Conservation (phyloP, 2,888 invertebrate species). For the Cacoxenus indagator region DNA sequence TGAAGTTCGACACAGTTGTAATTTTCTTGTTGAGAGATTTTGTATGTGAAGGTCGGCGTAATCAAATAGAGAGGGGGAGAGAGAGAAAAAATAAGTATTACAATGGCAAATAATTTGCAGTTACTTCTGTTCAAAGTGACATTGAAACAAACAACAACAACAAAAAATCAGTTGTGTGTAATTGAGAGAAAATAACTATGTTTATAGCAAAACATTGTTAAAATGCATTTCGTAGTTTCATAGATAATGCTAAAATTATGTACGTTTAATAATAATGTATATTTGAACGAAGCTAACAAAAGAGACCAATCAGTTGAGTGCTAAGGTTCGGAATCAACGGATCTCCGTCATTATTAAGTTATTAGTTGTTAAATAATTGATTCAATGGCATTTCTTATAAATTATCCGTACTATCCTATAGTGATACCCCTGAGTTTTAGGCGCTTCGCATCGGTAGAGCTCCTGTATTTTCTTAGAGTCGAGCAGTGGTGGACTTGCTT, state of each 20-base stretch:
- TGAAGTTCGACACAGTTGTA: constrained; percentile 38
- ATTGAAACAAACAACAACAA: constrained; percentile 39
- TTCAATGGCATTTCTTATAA: too few species aligned
- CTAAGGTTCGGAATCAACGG: too few species aligned
- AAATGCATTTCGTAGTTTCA: constrained; percentile 2
- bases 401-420: too few species aligned
- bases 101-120: constrained; percentile 62
- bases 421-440: too few species aligned
- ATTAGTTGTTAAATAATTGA: too few species aligned
- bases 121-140: constrained; percentile 46
- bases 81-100: constrained; percentile 35
- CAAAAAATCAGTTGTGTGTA: background rate
- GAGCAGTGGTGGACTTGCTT: too few species aligned
- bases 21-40: constrained; percentile 69
- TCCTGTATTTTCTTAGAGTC: too few species aligned
- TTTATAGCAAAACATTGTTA: constrained; percentile 15
- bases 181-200: constrained; percentile 4
- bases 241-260: background rate
- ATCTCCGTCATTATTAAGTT: too few species aligned
- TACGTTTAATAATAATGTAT: background rate
- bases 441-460: too few species aligned
- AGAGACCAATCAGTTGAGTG: too few species aligned
- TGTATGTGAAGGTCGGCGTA: constrained; percentile 65
- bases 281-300: background rate
- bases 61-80: constrained; percentile 41